Conservation (phyloP, 2,797 vertebrate species). For the Linurgus olivaceus region DNA sequence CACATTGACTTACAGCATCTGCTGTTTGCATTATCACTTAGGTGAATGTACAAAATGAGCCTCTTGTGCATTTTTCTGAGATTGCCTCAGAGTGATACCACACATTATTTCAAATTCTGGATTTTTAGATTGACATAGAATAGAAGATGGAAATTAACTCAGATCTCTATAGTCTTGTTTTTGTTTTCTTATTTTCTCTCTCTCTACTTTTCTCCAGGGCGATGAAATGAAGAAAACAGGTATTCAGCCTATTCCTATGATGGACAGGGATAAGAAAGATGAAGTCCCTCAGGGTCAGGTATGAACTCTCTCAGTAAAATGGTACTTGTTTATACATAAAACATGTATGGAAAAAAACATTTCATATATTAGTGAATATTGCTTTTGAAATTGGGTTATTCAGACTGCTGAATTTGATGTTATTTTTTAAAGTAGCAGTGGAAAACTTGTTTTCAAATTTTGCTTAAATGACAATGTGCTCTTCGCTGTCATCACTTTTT, state of each 20-base stretch:
- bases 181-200: background rate
- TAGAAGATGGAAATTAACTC: background rate
- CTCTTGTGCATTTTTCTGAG: background rate
- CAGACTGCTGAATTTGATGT: background rate
- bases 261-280: conserved; percentile 96
- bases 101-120: background rate
- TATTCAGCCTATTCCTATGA: conserved; percentile 96
- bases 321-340: background rate
- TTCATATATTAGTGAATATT: background rate
- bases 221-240: conserved; percentile 99
- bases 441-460: background rate
- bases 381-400: background rate
- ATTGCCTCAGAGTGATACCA: background rate
- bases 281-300: conserved; percentile 98
- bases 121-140: background rate
- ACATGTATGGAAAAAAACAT: background rate
- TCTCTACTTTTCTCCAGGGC: conserved; percentile 77
- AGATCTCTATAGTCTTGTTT: background rate
- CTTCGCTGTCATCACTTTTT: background rate
- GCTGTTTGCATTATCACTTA: background rate
- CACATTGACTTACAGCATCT: background rate
- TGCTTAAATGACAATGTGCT: background rate
- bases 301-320: background rate
- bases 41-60: background rate
- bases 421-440: background rate